Base-by-base conservation (phyloP, 1,140 invertebrate species). In the Apis dorsata region DNA sequence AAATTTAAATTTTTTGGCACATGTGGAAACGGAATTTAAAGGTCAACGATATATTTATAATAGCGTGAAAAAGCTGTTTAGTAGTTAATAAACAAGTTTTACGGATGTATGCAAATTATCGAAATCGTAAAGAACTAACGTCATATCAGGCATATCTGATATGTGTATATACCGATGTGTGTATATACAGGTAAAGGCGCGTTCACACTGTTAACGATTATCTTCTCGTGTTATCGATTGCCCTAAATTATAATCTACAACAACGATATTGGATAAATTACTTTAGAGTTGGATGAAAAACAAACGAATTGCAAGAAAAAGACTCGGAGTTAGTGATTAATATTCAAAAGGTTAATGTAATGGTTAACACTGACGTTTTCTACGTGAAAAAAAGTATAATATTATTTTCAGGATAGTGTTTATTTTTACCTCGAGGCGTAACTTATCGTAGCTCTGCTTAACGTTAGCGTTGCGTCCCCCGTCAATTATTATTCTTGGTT, bases 401-500 rank as follows among this genome's bases (percentile, higher is more conserved):
- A 88, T 88, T 88, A 88, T 88, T 84, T 86, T 86, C 81, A 75
- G 81, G 63, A 74, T 79, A 66, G 72, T 28, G 88, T 89, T 86
- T 89, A 88, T 89, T 89, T 89, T 89, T 63, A 68, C 73, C 81
- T 13, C 66, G 66, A n/a, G 28, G 24, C 81, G 63, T 85, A 79
- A 85, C 81, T 87, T 88, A 84, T 85, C 69, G 78, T 70, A 74
- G 75, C 66, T 88, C 84, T 88, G 86, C 57, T 88, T 86, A 86
- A 88, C 77, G 73, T 88, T 85, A 87, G 69, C 72, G 76, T 65
- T 66, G 69, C 81, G 85, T 79, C 71, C 76, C 66, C 70, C 80
- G 76, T 88, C 87, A 88, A 88, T 88, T 88, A 88, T 88, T 88
- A 86, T 84, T 88, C 87, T 86, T 86, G 77, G 72, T 88, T 88